A percentile compares a stretch with the other conserved stretches of the same genome.
Conservation (phyloP, 2,888 invertebrate genomes). For the Drosophila emarginata region DNA sequence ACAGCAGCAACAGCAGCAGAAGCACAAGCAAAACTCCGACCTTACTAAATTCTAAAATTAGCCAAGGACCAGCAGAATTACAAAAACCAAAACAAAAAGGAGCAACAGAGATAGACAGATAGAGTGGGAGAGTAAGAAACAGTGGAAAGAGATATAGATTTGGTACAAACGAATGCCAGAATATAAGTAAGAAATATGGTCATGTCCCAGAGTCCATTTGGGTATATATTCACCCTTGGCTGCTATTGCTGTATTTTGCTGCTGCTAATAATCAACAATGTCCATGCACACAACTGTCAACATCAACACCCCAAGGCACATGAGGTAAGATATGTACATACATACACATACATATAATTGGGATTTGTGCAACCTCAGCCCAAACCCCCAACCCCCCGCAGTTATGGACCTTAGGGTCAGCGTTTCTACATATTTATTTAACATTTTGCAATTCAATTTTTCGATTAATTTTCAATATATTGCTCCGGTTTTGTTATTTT, state of each 20-base stretch:
- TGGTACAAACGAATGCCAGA: too few species aligned
- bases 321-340: conserved; percentile 83
- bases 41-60: conserved; percentile 10
- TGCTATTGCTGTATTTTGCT: conserved; percentile 25
- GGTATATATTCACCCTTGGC: conserved; percentile 25
- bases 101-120: neutral
- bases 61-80: neutral
- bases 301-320: conserved; percentile 87
- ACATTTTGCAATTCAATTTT: neutral
- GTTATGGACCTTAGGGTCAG: too few species aligned
- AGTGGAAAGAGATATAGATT: conserved; percentile 3
- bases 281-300: conserved; percentile 83
- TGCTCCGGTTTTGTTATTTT: neutral
- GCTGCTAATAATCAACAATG: conserved; percentile 25
- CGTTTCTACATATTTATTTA: neutral
- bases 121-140: neutral
- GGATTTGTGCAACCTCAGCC: neutral
- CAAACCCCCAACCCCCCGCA: neutral
- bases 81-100: neutral
- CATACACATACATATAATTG: neutral
- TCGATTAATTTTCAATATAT: neutral
- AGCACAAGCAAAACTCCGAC: neutral
- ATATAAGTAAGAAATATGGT: conserved; percentile 12
- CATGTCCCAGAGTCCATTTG: conserved; percentile 6
- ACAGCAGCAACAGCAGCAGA: neutral